Percentiles rank a stretch among this genome's conserved stretches.
Conservation (phyloP, 1,140 invertebrate genomes). For the Camponotus pennsylvanicus region DNA sequence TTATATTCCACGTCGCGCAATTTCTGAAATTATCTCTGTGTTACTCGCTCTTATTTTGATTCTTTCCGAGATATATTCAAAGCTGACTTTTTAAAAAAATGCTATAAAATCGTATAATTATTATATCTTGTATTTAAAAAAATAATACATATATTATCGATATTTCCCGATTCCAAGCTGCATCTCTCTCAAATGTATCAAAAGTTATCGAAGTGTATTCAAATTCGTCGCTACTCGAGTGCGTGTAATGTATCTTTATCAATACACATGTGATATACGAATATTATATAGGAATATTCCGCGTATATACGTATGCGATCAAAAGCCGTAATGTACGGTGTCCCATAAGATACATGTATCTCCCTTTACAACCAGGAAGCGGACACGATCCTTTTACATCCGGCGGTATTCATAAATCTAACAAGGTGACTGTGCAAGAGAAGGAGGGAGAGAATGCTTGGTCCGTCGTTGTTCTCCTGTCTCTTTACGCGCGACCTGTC, state of each 20-base stretch:
- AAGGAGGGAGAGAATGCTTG: neutral
- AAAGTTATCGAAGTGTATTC: slow-evolving; percentile 27
- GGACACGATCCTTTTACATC: slow-evolving; percentile 67
- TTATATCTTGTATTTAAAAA: neutral
- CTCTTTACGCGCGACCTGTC: slow-evolving; percentile 21
- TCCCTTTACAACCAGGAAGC: slow-evolving; percentile 74
- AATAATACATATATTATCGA: neutral
- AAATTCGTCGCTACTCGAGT: slow-evolving; percentile 1
- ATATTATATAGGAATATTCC: slow-evolving; percentile 11
- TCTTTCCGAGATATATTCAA: neutral
- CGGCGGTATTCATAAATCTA: slow-evolving; percentile 72
- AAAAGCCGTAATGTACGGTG: slow-evolving; percentile 66
- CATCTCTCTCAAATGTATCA: slow-evolving; percentile 2
- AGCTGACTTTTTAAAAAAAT: neutral
- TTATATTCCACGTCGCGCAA: neutral
- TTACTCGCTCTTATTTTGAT: neutral
- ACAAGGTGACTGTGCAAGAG: slow-evolving; percentile 44
- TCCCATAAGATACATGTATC: slow-evolving; percentile 76
- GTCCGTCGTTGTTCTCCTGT: slow-evolving; percentile 30
- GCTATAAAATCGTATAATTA: neutral
- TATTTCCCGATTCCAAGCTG: neutral
- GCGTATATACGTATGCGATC: neutral
- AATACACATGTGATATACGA: no score
- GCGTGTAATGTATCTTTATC: slow-evolving; percentile 36
- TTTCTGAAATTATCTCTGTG: neutral